A percentile compares a stretch with the other conserved stretches of the same genome.
These are phyloP conservation scores for Melipona quadrifasciata DNA, from an alignment of 1,140 invertebrate genomes.

Conservation along the genomic window DNA sequence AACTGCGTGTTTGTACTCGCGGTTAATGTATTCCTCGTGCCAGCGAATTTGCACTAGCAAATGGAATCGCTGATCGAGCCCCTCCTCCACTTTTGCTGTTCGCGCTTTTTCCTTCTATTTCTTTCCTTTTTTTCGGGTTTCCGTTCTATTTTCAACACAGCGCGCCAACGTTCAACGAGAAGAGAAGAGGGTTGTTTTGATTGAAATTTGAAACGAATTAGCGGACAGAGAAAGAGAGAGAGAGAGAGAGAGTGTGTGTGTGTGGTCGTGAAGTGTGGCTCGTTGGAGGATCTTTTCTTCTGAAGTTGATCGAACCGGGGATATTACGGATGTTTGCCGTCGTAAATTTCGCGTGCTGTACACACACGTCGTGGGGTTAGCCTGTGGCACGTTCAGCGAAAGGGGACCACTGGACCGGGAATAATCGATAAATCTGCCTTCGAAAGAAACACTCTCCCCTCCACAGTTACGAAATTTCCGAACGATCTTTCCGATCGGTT, in stretches of 20 bases:
- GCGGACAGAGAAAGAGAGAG: too few relatives aligned
- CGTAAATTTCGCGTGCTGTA: conserved; percentile 58
- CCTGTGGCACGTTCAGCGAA: conserved; percentile 65
- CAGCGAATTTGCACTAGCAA: conserved; percentile 3
- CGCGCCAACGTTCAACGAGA: background rate
- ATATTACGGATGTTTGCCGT: conserved; percentile 53
- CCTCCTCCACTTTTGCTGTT: background rate
- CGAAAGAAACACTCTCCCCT: conserved; percentile 40
- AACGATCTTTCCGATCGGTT: conserved; percentile 51
- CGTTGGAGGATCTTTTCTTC: conserved; percentile 17
- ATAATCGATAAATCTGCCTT: conserved; percentile 78
- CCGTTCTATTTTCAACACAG: background rate
- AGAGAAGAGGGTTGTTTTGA: background rate
- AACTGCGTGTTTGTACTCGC: background rate
- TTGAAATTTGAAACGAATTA: conserved; percentile 9
- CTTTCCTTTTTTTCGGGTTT: background rate
- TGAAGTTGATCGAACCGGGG: background rate
- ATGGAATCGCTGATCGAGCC: conserved; percentile 19
- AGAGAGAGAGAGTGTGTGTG: background rate
- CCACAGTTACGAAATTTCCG: conserved; percentile 20
- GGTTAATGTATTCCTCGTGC: conserved; percentile 22
- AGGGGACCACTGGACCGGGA: conserved; percentile 77
- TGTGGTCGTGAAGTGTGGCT: background rate
- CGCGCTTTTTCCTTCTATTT: background rate
- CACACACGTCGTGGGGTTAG: conserved; percentile 41